Base-by-base conservation (phyloP, 1,140 invertebrate genomes). In the Onthophagus taurus region DNA sequence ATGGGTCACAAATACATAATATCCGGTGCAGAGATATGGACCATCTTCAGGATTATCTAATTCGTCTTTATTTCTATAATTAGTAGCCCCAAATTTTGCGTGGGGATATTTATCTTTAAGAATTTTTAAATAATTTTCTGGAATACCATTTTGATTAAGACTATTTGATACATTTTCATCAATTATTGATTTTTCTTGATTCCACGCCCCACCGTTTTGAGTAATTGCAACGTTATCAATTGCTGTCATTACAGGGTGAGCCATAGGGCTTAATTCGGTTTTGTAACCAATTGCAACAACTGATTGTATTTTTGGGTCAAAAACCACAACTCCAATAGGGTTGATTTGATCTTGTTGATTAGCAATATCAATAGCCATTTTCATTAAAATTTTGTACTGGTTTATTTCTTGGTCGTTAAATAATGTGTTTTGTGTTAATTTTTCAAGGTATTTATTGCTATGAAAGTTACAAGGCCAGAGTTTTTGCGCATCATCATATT, bases 401-500 rank as follows among this genome's bases (percentile, higher is more conserved):
- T 65, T 41, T 0, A 81, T 45, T 49, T 89, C 75, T 2, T 63
- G 51, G 0, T 55, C 36, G 11, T 60, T 64, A 59, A 93, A 92
- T 43, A 81, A 69, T 1, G 70, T 68, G 3, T 77, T 76, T 33
- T 70, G 67, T 0, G 75, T 54, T 29, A 85, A 51, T 35, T 70
- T 75, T 59, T 89, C 85, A 3, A 81, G 58, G 52, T 76, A 76
- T 48, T 74, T 72, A 58, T 88, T 80, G 31, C 76, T 81, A 71
- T 88, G 81, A 68, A 93, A 94, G 60, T 86, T 89, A 17, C 83
- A 76, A 0, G 89, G 84, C 91, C 90, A 95, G 21, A 77, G 62
- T 45, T 68, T 66, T 1, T 70, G 69, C 2, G 74, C 72, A 51
- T 70, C 64, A 6, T 76, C 64, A 59, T 78, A 84, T 56, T 93